These are phyloP conservation scores for Drosophila meridionalis DNA, from an alignment of 2,888 invertebrate genomes.

Conservation along the genomic window DNA sequence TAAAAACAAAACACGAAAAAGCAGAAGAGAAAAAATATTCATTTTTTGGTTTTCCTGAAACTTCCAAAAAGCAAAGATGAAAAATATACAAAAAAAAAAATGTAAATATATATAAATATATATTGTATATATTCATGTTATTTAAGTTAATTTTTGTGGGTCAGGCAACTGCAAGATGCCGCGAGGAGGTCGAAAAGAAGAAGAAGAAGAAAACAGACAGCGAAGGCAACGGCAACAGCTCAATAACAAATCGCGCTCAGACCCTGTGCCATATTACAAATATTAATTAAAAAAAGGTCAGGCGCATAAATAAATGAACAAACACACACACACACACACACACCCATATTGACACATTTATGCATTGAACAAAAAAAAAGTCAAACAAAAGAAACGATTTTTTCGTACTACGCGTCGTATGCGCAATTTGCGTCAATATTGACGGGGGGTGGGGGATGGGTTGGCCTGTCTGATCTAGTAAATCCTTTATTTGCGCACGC, in stretches of 20 bases:
- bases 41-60: constrained; percentile 39
- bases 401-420: constrained; percentile 22
- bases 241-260: constrained; percentile 47
- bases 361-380: constrained; percentile 3
- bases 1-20: constrained; percentile 25
- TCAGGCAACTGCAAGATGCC: constrained; percentile 47
- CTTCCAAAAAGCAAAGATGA: constrained; percentile 58
- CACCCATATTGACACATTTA: not conserved
- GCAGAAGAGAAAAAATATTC: constrained; percentile 25
- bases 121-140: not conserved
- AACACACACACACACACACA: not conserved
- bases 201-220: constrained; percentile 29
- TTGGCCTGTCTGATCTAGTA: not conserved
- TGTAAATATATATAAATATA: too few species aligned
- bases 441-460: too few species aligned
- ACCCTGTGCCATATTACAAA: constrained; percentile 75
- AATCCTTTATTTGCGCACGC: constrained; percentile 17
- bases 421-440: constrained; percentile 3
- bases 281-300: constrained; percentile 78
- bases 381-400: constrained; percentile 24
- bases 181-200: constrained; percentile 60
- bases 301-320: constrained; percentile 37
- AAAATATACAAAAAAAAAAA: not conserved
- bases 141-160: constrained; percentile 57
- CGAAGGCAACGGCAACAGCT: constrained; percentile 38